Conservation (phyloP, 2,797 vertebrate genomes). For the Xyrichtys novacula region DNA sequence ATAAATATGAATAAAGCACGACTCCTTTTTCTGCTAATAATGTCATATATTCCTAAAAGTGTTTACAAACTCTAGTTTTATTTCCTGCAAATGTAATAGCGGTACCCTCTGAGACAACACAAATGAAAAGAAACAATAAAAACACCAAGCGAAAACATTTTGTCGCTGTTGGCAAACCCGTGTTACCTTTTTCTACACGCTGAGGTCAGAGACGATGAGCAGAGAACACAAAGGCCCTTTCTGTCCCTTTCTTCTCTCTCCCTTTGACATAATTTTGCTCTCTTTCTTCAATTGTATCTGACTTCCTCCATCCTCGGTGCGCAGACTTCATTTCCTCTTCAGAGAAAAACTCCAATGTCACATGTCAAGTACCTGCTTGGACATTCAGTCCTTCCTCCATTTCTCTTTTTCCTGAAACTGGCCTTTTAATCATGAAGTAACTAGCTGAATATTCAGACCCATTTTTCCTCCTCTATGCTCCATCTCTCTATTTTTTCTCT, state of each 20-base stretch:
- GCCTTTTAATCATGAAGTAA: constrained; percentile 47
- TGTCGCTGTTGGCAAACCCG: constrained; percentile 19
- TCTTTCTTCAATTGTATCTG: constrained; percentile 41
- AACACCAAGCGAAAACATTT: constrained; percentile 6
- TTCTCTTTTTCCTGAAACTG: constrained; percentile 24
- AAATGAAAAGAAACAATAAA: background rate
- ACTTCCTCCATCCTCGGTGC: constrained; percentile 30
- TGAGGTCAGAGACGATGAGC: constrained; percentile 51
- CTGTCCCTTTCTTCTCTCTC: constrained; percentile 17
- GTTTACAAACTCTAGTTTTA: background rate
- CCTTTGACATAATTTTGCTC: constrained; percentile 12
- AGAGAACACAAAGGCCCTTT: constrained; percentile 47
- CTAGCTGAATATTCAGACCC: constrained; percentile 41
- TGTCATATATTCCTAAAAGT: background rate
- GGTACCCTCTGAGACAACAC: too few species aligned
- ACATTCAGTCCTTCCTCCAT: constrained; percentile 47
- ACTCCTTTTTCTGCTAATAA: background rate
- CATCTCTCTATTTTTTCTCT: constrained; percentile 22
- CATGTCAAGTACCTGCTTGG: constrained; percentile 65
- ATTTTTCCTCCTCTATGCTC: constrained; percentile 30
- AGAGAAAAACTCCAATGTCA: constrained; percentile 55
- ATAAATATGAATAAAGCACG: too few species aligned
- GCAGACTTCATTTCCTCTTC: constrained; percentile 60
- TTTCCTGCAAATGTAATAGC: background rate
- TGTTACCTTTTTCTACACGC: constrained; percentile 31